Conservation (phyloP, 2,113 vertebrate genomes). For the Muntiacus reevesi region DNA sequence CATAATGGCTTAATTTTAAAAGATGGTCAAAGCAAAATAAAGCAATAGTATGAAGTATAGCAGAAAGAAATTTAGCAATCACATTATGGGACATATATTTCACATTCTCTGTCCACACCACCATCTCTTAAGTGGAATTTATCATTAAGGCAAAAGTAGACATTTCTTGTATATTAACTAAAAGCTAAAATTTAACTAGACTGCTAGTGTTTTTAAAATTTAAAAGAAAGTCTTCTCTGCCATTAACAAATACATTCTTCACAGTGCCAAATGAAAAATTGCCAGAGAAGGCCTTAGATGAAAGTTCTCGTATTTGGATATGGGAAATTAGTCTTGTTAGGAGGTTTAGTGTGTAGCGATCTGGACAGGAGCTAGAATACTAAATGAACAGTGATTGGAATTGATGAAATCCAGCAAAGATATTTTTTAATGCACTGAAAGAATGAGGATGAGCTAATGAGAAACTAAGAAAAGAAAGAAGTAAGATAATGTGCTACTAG, state of each 20-base stretch:
- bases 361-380: neutral
- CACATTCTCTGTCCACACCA: slow-evolving; percentile 12
- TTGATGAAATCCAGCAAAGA: neutral
- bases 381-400: neutral
- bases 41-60: neutral
- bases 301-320: neutral
- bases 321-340: neutral
- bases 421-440: neutral
- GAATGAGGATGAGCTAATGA: neutral
- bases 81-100: slow-evolving; percentile 5
- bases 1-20: slow-evolving; percentile 24
- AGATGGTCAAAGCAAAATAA: slow-evolving; percentile 19
- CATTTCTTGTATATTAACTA: neutral
- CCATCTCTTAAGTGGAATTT: neutral
- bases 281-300: neutral
- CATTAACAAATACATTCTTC: slow-evolving; percentile 23
- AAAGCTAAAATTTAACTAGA: slow-evolving; percentile 4
- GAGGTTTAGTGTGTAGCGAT: neutral
- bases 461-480: neutral
- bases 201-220: neutral
- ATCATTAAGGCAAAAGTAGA: slow-evolving; percentile 28
- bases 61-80: neutral
- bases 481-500: neutral
- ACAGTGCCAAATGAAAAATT: neutral
- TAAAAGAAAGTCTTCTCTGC: slow-evolving; percentile 31